Conservation (phyloP, 1,140 invertebrate species). For the Leucophenga varia region DNA sequence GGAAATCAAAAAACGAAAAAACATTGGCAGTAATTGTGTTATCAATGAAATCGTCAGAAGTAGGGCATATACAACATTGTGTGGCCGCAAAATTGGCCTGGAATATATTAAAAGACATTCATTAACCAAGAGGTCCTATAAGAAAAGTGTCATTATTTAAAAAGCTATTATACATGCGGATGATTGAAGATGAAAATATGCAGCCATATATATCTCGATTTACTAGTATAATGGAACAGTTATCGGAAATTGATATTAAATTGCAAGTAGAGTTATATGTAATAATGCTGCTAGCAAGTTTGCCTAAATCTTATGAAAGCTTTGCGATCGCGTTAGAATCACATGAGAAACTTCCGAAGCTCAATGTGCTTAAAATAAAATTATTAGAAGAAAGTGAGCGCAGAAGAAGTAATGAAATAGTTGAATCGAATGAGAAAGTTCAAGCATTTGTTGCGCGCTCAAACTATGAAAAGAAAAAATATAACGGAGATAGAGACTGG, state of each 20-base stretch:
- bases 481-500: not conserved
- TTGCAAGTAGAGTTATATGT: conserved; percentile 6
- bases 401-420: too few species aligned
- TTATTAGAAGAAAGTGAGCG: conserved; percentile 12
- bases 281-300: too few species aligned
- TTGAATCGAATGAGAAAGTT: not conserved
- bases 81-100: too few species aligned
- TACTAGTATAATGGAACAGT: conserved; percentile 1
- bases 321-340: conserved; percentile 17
- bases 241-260: conserved; percentile 3
- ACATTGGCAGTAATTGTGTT: too few species aligned
- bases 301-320: conserved; percentile 11
- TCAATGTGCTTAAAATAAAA: conserved; percentile 11
- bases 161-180: conserved; percentile 11
- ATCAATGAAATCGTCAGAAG: too few species aligned
- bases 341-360: conserved; percentile 6
- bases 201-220: conserved; percentile 7
- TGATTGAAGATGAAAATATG: conserved; percentile 2
- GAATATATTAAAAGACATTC: conserved; percentile 12
- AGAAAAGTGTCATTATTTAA: too few species aligned
- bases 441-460: not conserved
- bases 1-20: too few species aligned
- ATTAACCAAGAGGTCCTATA: conserved; percentile 10
- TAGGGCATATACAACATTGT: too few species aligned
- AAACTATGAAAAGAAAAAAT: not conserved